Conservation (phyloP, 2,888 invertebrate species). For the Azorinus chamasolen region DNA sequence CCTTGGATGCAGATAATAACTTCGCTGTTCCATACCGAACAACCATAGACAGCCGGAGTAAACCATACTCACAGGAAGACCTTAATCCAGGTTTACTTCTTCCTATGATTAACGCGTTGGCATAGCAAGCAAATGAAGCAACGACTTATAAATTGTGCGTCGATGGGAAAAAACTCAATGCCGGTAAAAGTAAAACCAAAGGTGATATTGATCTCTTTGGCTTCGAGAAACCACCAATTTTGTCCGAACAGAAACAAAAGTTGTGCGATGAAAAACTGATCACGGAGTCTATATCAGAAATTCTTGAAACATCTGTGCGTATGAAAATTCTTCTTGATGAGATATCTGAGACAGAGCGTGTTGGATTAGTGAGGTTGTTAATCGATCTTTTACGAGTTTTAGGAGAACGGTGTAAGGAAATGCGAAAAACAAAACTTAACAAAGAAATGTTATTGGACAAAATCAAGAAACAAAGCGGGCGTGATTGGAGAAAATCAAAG, state of each 20-base stretch:
- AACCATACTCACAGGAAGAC: too few relatives aligned
- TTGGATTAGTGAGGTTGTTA: too few relatives aligned
- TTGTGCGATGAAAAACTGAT: background rate
- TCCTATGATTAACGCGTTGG: too few relatives aligned
- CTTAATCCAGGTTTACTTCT: too few relatives aligned
- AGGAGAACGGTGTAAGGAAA: background rate
- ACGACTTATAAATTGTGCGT: background rate
- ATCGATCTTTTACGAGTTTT: too few relatives aligned
- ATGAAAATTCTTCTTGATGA: too few relatives aligned
- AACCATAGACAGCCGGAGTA: background rate
- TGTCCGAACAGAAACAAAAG: background rate
- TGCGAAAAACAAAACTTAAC: background rate
- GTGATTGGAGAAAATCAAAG: conserved; percentile 25
- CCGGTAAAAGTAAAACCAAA: background rate
- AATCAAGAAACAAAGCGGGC: conserved; percentile 2
- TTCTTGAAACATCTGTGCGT: too few relatives aligned
- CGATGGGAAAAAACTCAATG: conserved; percentile 10
- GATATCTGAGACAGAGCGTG: too few relatives aligned
- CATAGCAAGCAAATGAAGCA: background rate
- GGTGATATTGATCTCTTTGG: conserved; percentile 24
- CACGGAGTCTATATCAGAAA: too few relatives aligned
- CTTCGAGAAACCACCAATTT: conserved; percentile 19
- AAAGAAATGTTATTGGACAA: background rate
- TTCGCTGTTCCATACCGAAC: conserved; percentile 19
- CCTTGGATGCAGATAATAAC: conserved; percentile 2